Base-by-base conservation (phyloP, 2,113 vertebrate genomes). In the Phycodurus eques region DNA sequence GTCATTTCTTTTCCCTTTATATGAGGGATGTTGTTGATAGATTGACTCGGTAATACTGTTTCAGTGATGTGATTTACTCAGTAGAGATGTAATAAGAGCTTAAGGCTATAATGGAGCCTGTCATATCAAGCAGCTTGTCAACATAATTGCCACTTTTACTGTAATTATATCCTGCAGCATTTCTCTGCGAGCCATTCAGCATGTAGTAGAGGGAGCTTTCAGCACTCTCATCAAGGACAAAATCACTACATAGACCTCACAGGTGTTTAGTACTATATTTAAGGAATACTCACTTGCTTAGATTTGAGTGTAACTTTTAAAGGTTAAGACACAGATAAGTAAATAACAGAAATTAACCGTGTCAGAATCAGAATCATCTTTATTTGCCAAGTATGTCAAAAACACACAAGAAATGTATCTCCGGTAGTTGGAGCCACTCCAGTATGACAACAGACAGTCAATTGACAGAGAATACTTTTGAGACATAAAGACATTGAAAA, bases 91-190 rank as follows among this genome's bases (percentile, higher is more conserved):
- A 81, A 85, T 89, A 85, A 84, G 88, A 80, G 83, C 86, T 89
- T 86, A 81, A 83, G 83, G 85, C 82, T 75, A 85, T 88, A 89
- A 87, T 88, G 86, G 82, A 83, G 74, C 60, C 86, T 84, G 88
- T 89, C 89, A 89, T 87, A 88, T 85, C 86, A 88, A 86, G 82
- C 88, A 86, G 82, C 86, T 87, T 86, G 85, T 90, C 86, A 89
- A 87, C 82, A 84, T 88, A 86, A 90, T 90, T 84, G 78, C 86
- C 84, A 82, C 84, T 88, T 89, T 76, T 81, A 83, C 75, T 78
- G 85, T 83, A 85, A 86, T 88, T 83, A 86, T 79, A 81, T 82
- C 71, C 72, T 67, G 39, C 76, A 70, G 74, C 80, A 82, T 79
- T 80, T 85, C 62, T 72, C 62, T 71, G 22, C 14, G 61, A 80